Conservation (phyloP, 2,888 invertebrate species). For the Pterostichus madidus region DNA sequence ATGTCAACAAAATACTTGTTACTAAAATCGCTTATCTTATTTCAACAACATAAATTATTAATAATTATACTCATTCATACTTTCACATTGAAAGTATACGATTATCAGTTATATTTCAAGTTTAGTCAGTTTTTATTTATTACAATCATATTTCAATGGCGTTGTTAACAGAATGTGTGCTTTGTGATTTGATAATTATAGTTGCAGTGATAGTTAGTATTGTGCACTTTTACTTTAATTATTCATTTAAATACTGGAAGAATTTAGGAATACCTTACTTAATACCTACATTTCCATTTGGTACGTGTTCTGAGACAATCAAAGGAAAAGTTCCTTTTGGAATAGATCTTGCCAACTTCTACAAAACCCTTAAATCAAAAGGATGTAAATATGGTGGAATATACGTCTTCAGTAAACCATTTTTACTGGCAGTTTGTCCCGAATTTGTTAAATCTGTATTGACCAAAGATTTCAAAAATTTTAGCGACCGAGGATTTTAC, state of each 20-base stretch:
- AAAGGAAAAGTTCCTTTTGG: constrained; percentile 51
- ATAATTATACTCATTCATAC: no score
- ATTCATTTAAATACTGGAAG: constrained; percentile 66
- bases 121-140: no score
- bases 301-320: constrained; percentile 53
- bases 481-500: constrained; percentile 79
- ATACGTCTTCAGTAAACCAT: constrained; percentile 68
- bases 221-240: constrained; percentile 64
- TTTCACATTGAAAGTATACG: no score
- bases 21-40: no score
- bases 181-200: neutral
- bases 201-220: neutral
- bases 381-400: constrained; percentile 67
- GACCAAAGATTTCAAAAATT: constrained; percentile 6
- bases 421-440: constrained; percentile 72
- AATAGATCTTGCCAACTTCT: constrained; percentile 40
- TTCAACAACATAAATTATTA: no score
- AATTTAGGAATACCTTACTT: constrained; percentile 50
- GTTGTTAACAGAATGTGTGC: neutral
- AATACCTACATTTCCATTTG: constrained; percentile 60
- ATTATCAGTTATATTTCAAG: no score
- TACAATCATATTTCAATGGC: no score
- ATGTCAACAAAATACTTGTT: no score
- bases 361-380: constrained; percentile 63
- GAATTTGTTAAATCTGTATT: constrained; percentile 14